Percentiles rank a stretch among this genome's conserved stretches.
These are phyloP conservation scores for Tenualosa ilisha DNA, from an alignment of 2,797 vertebrate species.

Conservation along the genomic window DNA sequence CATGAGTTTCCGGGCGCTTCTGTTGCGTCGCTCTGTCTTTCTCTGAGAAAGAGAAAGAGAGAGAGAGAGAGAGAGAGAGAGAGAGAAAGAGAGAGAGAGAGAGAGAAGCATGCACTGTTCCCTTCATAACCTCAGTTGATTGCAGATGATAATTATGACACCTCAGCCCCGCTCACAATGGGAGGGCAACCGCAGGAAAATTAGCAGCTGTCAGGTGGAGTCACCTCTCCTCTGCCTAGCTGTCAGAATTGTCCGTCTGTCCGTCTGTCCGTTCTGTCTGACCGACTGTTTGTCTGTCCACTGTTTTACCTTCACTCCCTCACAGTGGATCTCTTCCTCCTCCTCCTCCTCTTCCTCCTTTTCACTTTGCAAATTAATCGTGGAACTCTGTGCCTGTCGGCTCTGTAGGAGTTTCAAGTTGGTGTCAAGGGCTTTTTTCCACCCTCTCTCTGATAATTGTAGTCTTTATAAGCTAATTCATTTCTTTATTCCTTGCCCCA, in stretches of 20 bases:
- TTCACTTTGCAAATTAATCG: background rate
- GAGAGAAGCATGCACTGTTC: constrained; percentile 41
- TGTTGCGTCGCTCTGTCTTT: constrained; percentile 27
- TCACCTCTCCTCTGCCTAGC: constrained; percentile 33
- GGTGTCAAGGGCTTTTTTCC: constrained; percentile 30
- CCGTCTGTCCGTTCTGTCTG: background rate
- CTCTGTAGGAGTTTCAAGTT: constrained; percentile 40
- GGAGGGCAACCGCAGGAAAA: constrained; percentile 62
- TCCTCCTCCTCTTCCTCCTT: background rate
- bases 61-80: background rate
- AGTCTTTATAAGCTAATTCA: constrained; percentile 41
- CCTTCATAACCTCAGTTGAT: constrained; percentile 63
- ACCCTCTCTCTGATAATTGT: constrained; percentile 23
- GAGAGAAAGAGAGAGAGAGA: too few relatives aligned
- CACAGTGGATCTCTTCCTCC: background rate
- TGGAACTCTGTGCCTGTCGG: constrained; percentile 1
- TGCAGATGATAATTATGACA: constrained; percentile 71
- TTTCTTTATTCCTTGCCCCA: constrained; percentile 38
- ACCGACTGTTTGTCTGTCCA: background rate
- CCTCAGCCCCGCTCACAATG: constrained; percentile 63
- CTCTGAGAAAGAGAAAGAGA: constrained; percentile 26
- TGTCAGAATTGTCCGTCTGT: background rate
- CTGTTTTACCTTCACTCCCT: background rate
- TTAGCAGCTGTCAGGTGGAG: constrained; percentile 65
- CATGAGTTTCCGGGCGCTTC: constrained; percentile 42